Conservation (phyloP, 2,888 invertebrate species). For the Dicyrtoma fusca region DNA sequence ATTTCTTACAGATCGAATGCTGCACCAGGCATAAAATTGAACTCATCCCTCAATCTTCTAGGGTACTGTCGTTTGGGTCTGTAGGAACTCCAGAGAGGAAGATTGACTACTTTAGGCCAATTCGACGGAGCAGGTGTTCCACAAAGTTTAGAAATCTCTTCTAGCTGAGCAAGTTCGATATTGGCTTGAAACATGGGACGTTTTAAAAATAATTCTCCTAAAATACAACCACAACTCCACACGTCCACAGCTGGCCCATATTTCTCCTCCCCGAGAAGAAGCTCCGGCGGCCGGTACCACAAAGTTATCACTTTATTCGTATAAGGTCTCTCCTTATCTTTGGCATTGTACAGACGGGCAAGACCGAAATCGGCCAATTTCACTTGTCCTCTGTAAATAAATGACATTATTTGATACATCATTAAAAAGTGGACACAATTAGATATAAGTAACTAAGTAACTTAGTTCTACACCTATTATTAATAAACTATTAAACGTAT, state of each 20-base stretch:
- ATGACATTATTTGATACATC: neutral
- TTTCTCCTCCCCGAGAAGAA: slow-evolving; percentile 92
- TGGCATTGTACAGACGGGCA: slow-evolving; percentile 92
- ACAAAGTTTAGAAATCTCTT: slow-evolving; percentile 90
- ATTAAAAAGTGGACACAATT: too few relatives aligned
- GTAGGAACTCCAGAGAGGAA: slow-evolving; percentile 89
- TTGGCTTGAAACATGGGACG: slow-evolving; percentile 95
- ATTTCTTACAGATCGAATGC: slow-evolving; percentile 74
- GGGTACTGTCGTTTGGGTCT: slow-evolving; percentile 89
- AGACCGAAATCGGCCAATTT: slow-evolving; percentile 98
- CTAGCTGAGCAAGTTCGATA: slow-evolving; percentile 89
- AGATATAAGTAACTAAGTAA: too few relatives aligned
- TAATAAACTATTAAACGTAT: neutral
- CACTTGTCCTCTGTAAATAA: slow-evolving; percentile 87
- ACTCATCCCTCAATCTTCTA: slow-evolving; percentile 87
- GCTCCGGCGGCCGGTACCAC: slow-evolving; percentile 98
- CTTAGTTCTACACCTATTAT: too few relatives aligned
- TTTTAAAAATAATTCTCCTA: slow-evolving; percentile 95
- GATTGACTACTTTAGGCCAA: slow-evolving; percentile 93
- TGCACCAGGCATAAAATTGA: slow-evolving; percentile 84
- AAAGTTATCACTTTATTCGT: slow-evolving; percentile 99
- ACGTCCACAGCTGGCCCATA: slow-evolving; percentile 98
- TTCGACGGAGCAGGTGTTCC: slow-evolving; percentile 95
- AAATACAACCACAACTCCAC: slow-evolving; percentile 99
- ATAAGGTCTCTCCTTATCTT: slow-evolving; percentile 92